Evolutionary conservation across 2,888 invertebrate species (phyloP).

Genomic region (Lycia hirtaria): DNA sequence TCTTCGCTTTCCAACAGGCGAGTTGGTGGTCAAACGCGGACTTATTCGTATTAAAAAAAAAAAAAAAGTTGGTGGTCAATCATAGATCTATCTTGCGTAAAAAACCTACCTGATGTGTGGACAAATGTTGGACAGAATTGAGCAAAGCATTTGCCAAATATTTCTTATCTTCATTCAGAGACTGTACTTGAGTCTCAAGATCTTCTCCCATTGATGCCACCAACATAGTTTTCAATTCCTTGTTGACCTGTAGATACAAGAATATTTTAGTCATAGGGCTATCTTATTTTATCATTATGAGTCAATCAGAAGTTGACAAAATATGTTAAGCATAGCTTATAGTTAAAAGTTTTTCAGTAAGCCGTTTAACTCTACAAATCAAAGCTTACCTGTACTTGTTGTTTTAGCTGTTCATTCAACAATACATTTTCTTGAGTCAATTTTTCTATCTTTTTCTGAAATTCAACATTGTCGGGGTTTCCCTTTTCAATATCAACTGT

Average conservation of each 20-base stretch:
- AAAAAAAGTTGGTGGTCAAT: no score
- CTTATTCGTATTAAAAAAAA: no score
- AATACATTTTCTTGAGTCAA: slow-evolving; percentile 89
- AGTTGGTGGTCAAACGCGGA: no score
- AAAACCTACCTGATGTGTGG: slow-evolving; percentile 89
- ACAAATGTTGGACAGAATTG: slow-evolving; percentile 93
- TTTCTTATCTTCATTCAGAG: slow-evolving; percentile 96
- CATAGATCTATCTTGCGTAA: background rate
- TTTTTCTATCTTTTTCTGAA: slow-evolving; percentile 87
- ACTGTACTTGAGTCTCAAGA: slow-evolving; percentile 94
- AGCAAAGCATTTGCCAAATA: slow-evolving; percentile 94
- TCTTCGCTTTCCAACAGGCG: no score
- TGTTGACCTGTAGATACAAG: slow-evolving; percentile 89
- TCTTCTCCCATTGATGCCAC: slow-evolving; percentile 98
- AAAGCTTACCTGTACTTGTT: slow-evolving; percentile 91
- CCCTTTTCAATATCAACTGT: slow-evolving; percentile 50
- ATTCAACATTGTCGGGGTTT: slow-evolving; percentile 75
- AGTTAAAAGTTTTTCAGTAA: no score
- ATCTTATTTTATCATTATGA: background rate
- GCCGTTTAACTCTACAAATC: no score
- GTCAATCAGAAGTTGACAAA: no score
- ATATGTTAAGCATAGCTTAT: no score
- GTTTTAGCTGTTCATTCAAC: slow-evolving; percentile 92
- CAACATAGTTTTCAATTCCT: slow-evolving; percentile 95
- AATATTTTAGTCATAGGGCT: background rate